Base-by-base conservation (phyloP, 2,113 vertebrate species). In the Tupaia tana region DNA sequence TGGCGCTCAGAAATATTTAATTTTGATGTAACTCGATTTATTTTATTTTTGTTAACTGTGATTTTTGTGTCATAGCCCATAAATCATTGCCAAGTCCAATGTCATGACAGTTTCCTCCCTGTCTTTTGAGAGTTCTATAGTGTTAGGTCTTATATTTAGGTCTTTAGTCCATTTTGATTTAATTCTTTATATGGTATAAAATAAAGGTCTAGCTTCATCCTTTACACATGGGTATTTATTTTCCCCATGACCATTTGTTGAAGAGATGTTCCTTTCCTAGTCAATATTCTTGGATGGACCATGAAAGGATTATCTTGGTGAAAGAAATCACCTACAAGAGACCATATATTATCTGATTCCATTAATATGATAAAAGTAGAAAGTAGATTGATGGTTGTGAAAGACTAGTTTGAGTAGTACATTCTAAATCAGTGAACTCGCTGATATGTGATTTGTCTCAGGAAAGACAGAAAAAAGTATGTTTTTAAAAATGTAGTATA, bases 1-100 rank as follows among this genome's bases (percentile, higher is more conserved):
- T 43, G 43, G 43, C 6, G 43, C 43, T 43, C 43, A 43, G 43
- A 43, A 43, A 43, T 43, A 43, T 88, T 67, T 66, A 67, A 78
- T 90, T 85, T 94, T 70, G 71, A 63, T 63, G 34, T 56, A 61
- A n/a, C 54, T 7, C 10, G 56, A 24, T 90, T 63, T 71, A 54
- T 89, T 82, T 84, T 77, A 90, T 16, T 94, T 78, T 78, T 90
- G 16, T 14, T 83, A 16, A 69, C 29, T 85, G 11, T 90, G 54
- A 5, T 71, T 89, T 71, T 69, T 70, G 15, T 77, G 19, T 75
- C 31, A 83, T 61, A 89, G 25, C 14, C 2, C 89, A 77, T 10
- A 90, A 70, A 63, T 54, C 22, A 63, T 34, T 78, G 20, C 11
- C 31, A 84, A 89, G 61, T 94, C 25, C 43, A 84, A 69, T 89